Evolutionary conservation across 2,888 invertebrate species (phyloP).

Genomic region (Acrobeloides nanus): DNA sequence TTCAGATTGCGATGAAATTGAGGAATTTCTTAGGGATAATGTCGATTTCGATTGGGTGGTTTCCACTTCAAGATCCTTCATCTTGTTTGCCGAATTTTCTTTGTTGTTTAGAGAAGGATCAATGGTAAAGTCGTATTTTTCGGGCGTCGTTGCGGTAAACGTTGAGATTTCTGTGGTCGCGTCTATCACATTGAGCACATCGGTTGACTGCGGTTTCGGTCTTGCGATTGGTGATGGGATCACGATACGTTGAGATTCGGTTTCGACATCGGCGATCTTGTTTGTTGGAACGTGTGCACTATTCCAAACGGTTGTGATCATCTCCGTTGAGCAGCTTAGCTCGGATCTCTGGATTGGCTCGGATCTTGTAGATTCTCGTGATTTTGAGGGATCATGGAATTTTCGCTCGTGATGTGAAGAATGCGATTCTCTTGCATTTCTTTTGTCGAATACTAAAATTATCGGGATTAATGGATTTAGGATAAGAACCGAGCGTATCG

Average conservation of each 20-base stretch:
- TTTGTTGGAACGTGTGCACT: conserved; percentile 20
- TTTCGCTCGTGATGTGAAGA: no score
- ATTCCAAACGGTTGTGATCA: conserved; percentile 32
- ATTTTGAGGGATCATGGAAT: no score
- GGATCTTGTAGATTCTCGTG: no score
- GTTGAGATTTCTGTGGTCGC: conserved; percentile 6
- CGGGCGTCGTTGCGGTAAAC: conserved; percentile 4
- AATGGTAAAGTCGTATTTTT: conserved; percentile 26
- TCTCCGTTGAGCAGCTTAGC: conserved; percentile 4
- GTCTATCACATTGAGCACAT: conserved; percentile 3
- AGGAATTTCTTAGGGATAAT: background rate
- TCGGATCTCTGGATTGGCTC: background rate
- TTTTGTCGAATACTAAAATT: no score
- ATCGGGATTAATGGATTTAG: no score
- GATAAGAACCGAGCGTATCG: no score
- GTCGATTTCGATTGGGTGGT: background rate
- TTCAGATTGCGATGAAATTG: background rate
- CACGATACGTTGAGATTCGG: conserved; percentile 5
- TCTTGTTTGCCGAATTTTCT: background rate
- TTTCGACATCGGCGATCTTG: conserved; percentile 1
- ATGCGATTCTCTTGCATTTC: no score
- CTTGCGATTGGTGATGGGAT: conserved; percentile 38
- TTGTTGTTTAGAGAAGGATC: conserved; percentile 27
- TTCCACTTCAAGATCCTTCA: background rate
- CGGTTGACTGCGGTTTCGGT: conserved; percentile 20